Evolutionary conservation across 2,797 vertebrate genomes (phyloP), one percentile per base, ranked within the genome.

Genomic region (Martes flavigula): DNA sequence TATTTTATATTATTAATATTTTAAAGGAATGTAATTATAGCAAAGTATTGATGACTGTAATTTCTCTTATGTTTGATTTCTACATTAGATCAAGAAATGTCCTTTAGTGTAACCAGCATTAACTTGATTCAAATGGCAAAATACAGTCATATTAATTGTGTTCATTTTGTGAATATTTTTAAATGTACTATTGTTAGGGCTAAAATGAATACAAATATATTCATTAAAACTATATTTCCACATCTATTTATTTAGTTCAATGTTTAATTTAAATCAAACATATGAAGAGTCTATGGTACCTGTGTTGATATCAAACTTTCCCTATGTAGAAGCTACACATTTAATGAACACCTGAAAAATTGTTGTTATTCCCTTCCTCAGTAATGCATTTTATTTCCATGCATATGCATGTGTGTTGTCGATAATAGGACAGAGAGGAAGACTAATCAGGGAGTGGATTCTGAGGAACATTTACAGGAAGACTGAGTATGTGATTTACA

Each of bases 61-160:
- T 60, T 81, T 82, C 62, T 95, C 97, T 96, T 20, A 88, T 70
- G 32, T 20, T 95, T 84, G 86, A 3, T 95, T 95, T 96, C 54
- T 17, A 15, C 60, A 51, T 46, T 91, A 32, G 4, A 87, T 89
- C 54, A 86, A 54, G n/a, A 90, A 62, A 38, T 83, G 91, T 4
- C 40, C 86, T 97, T 97, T 96, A 75, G 0, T 66, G 8, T 97
- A 51, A 86, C 0, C 4, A 56, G 66, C 86, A 89, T 79, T 86
- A 93, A 87, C 60, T 14, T 87, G 89, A 96, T 73, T 87, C 35
- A 94, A 83, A 90, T 43, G 4, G 35, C n/a, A 89, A 0, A 0
- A 1, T 62, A 51, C 60, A 48, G 21, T 96, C 82, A 56, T 58
- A 85, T 38, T 84, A 15, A 68, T 43, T 94, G 87, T 84, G 32